These are phyloP conservation scores for Leptoteleia sp. DNA, from an alignment of 1,140 invertebrate genomes.

Conservation along the genomic window DNA sequence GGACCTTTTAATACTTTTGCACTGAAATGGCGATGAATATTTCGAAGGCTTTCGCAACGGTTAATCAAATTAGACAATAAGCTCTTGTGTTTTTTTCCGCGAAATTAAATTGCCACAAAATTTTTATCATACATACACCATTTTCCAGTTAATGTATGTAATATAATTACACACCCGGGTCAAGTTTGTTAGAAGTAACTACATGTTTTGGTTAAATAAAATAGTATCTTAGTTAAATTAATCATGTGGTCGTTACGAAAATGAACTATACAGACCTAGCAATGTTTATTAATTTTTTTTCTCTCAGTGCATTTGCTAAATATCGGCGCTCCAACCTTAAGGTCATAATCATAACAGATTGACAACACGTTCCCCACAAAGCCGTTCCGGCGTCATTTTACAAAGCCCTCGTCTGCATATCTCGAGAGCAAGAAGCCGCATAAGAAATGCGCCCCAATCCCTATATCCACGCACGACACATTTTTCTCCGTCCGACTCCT, in stretches of 20 bases:
- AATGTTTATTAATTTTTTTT: no score
- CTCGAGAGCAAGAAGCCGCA: constrained; percentile 21
- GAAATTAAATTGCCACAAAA: no score
- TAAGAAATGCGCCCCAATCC: constrained; percentile 27
- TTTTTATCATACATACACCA: no score
- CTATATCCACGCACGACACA: constrained; percentile 33
- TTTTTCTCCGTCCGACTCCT: constrained; percentile 36
- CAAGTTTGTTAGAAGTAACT: no score
- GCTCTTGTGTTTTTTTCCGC: neutral
- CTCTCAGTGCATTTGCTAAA: no score
- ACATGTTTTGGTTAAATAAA: no score
- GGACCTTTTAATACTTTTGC: constrained; percentile 18
- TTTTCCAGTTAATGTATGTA: no score
- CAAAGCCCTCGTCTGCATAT: constrained; percentile 28
- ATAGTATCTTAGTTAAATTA: no score
- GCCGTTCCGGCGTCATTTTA: constrained; percentile 11
- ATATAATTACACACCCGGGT: no score
- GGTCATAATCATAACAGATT: constrained; percentile 39
- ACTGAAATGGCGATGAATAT: neutral
- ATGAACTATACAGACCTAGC: no score
- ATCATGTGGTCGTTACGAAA: no score
- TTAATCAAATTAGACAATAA: constrained; percentile 3
- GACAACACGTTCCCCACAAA: constrained; percentile 14
- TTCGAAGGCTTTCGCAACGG: neutral
- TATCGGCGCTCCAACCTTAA: no score